Percentiles rank a stretch among this genome's conserved stretches.
phyloP scores from a whole-genome alignment of 2,113 vertebrate species.

The Turnix velox region DNA sequence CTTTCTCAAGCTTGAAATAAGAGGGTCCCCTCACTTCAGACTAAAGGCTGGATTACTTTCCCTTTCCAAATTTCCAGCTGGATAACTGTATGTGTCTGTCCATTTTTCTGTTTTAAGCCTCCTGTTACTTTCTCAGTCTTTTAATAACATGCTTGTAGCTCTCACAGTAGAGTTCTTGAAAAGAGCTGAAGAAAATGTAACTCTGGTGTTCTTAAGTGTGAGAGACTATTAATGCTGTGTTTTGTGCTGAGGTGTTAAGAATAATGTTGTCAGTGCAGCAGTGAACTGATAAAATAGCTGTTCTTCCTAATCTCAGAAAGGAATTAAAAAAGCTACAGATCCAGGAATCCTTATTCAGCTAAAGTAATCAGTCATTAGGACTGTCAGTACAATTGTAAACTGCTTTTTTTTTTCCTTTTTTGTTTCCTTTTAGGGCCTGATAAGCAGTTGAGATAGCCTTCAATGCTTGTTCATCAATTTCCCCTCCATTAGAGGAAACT shows the following conservation, averaged over 20 bases:
- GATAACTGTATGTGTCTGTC: accelerated
- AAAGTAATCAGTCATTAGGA: background rate
- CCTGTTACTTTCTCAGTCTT: background rate
- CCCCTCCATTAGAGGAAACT: background rate
- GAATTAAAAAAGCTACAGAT: background rate
- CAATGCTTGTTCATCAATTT: background rate
- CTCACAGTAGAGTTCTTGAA: background rate
- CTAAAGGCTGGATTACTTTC: background rate
- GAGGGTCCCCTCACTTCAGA: background rate
- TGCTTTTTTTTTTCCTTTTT: background rate
- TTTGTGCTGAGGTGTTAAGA: slow-evolving; percentile 1
- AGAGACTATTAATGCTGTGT: background rate
- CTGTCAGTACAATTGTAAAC: background rate
- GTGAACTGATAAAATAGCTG: background rate
- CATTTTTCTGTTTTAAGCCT: background rate
- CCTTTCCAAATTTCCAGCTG: background rate
- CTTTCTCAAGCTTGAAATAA: background rate
- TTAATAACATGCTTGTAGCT: background rate
- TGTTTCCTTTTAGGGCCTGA: background rate
- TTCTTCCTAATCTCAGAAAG: background rate
- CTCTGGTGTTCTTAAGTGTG: background rate
- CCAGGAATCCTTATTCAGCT: background rate
- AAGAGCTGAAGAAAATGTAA: background rate
- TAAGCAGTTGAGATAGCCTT: background rate
- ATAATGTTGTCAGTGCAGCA: background rate